Evolutionary conservation across 2,797 vertebrate species (phyloP).

Genomic region (Graptemys geographica): DNA sequence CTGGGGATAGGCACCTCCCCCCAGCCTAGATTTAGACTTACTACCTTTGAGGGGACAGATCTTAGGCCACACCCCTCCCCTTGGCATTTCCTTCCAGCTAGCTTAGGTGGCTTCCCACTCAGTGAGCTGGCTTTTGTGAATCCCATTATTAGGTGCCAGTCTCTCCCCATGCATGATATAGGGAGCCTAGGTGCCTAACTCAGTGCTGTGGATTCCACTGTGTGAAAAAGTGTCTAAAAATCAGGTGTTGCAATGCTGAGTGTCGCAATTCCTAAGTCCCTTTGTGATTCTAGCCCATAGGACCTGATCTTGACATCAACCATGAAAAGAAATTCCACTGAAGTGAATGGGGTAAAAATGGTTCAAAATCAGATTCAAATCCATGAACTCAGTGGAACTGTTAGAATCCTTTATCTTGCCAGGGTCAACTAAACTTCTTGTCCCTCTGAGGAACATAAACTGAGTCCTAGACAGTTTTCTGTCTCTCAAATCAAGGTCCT

Average conservation of each 20-base stretch:
- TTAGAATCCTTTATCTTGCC: not conserved
- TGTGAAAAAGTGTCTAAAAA: not conserved
- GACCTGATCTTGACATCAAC: not conserved
- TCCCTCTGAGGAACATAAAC: not conserved
- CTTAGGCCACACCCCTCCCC: not conserved
- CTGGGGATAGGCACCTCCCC: too few species aligned
- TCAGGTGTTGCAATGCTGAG: accelerated
- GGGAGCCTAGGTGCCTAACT: not conserved
- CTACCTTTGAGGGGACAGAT: not conserved
- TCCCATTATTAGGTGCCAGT: not conserved
- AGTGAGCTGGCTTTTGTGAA: not conserved
- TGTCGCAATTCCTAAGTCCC: not conserved
- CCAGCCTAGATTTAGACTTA: too few species aligned
- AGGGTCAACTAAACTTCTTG: not conserved
- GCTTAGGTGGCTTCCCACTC: not conserved
- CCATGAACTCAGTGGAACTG: not conserved
- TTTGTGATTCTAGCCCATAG: not conserved
- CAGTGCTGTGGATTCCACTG: not conserved
- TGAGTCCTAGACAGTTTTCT: not conserved
- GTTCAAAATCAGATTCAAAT: not conserved
- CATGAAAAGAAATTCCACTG: not conserved
- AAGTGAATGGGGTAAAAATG: not conserved
- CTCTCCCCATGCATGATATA: not conserved
- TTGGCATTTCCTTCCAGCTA: not conserved
- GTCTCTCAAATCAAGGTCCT: not conserved